Conservation (phyloP, 2,888 invertebrate genomes). For the Lasiommata megera region DNA sequence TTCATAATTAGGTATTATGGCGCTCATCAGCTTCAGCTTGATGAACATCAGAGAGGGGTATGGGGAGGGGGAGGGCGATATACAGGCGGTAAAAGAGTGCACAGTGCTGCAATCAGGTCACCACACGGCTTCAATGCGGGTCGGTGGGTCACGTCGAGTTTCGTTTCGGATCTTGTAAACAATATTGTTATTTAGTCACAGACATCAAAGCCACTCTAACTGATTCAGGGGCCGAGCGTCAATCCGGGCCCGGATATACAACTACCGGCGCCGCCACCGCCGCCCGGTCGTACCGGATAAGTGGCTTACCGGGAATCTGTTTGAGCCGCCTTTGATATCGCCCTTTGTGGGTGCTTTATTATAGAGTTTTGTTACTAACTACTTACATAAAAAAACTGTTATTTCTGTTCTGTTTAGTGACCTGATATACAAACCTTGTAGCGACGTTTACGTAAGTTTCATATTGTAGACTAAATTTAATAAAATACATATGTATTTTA, state of each 20-base stretch:
- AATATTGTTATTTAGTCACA: slow-evolving; percentile 7
- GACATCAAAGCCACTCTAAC: slow-evolving; percentile 13
- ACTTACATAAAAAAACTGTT: neutral
- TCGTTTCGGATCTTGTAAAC: neutral
- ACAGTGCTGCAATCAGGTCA: too few relatives aligned
- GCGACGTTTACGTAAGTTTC: neutral
- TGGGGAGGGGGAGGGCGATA: too few relatives aligned
- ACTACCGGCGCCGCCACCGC: slow-evolving; percentile 24
- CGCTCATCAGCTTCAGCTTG: too few relatives aligned
- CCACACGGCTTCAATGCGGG: too few relatives aligned
- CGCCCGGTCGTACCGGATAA: slow-evolving; percentile 29
- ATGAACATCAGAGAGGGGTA: too few relatives aligned
- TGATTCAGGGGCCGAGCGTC: slow-evolving; percentile 17
- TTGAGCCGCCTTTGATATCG: slow-evolving; percentile 17
- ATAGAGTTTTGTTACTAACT: slow-evolving; percentile 1
- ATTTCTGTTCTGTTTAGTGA: neutral
- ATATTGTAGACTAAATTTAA: neutral
- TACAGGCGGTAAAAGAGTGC: too few relatives aligned
- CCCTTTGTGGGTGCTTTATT: slow-evolving; percentile 6
- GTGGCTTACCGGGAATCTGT: slow-evolving; percentile 28
- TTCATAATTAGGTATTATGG: too few relatives aligned
- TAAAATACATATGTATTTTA: neutral
- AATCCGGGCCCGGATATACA: slow-evolving; percentile 30
- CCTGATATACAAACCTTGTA: neutral
- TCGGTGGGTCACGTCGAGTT: too few relatives aligned